These are phyloP conservation scores for Squalus acanthias DNA, from an alignment of 2,797 vertebrate species.

Conservation along the genomic window DNA sequence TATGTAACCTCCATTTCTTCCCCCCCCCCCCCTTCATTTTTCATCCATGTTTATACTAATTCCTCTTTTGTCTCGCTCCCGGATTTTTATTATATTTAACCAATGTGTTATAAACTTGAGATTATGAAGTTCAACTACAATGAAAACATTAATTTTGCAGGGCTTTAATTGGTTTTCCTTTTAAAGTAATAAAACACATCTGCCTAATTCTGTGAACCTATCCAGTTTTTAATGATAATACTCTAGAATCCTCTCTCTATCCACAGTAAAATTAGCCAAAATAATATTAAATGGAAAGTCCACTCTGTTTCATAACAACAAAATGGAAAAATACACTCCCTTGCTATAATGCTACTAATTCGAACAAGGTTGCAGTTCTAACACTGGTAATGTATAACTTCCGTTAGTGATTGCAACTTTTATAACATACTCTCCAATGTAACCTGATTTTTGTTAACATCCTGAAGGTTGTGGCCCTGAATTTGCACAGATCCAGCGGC, in stretches of 20 bases:
- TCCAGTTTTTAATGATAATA: background rate
- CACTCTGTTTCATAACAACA: background rate
- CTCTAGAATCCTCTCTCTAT: background rate
- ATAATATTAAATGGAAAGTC: background rate
- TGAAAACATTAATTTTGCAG: background rate
- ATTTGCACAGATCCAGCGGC: background rate
- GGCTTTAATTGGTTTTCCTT: background rate
- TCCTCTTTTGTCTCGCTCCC: background rate
- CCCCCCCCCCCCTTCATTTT: background rate
- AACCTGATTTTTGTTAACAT: background rate
- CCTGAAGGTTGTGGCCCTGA: background rate
- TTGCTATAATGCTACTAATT: background rate
- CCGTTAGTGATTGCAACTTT: too few relatives aligned
- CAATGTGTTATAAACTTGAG: background rate
- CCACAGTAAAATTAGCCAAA: background rate
- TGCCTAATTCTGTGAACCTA: background rate
- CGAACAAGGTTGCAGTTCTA: background rate
- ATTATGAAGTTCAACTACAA: background rate
- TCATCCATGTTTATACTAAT: background rate
- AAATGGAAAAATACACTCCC: background rate
- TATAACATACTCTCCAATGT: background rate
- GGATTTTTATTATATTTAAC: constrained; percentile 51
- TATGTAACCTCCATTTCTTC: background rate
- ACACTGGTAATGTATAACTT: background rate
- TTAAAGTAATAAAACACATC: background rate